Evolutionary conservation across 2,888 invertebrate genomes (phyloP).

Genomic region (Epinotia brunnichana): DNA sequence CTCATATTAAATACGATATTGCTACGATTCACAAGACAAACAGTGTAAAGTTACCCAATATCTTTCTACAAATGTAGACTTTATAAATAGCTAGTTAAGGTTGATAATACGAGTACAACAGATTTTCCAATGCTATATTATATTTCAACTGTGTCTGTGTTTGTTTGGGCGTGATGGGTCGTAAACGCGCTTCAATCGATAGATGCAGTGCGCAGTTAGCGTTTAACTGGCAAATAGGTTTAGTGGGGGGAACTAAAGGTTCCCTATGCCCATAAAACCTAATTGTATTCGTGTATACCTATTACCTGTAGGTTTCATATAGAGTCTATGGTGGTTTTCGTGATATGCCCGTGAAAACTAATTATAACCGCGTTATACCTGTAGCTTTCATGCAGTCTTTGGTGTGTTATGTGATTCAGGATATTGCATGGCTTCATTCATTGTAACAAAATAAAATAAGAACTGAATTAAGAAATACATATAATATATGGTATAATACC

Average conservation of each 20-base stretch:
- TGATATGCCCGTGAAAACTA: no score
- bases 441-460: no score
- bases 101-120: neutral
- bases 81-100: neutral
- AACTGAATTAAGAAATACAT: no score
- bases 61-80: neutral
- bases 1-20: neutral
- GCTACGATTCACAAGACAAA: neutral
- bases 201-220: conserved; percentile 13
- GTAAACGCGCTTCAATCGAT: conserved; percentile 15
- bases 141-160: neutral
- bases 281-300: neutral
- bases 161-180: conserved; percentile 20
- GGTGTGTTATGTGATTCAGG: neutral
- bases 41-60: neutral
- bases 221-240: conserved; percentile 12
- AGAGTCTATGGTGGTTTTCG: neutral
- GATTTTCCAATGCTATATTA: neutral
- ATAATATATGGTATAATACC: no score
- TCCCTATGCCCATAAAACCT: neutral
- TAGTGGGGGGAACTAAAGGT: neutral
- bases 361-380: no score
- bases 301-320: neutral
- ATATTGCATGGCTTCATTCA: neutral
- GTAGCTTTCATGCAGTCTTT: neutral